Conservation (phyloP, 2,888 invertebrate genomes). For the Boloria euphrosyne region DNA sequence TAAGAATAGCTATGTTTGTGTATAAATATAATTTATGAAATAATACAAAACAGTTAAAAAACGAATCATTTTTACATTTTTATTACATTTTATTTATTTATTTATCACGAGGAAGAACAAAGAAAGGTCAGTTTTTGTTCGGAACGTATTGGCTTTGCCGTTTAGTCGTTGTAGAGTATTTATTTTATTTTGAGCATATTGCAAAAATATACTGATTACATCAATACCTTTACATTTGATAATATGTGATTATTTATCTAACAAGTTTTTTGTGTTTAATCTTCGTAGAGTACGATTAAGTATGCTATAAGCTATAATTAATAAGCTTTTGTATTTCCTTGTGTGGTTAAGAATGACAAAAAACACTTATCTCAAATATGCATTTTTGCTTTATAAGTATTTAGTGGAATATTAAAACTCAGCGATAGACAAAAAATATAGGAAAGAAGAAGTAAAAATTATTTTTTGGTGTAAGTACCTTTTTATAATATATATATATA, state of each 20-base stretch:
- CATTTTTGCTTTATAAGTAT: no score
- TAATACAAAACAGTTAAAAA: conserved; percentile 6
- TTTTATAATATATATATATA: no score
- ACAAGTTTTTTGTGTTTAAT: conserved; percentile 28
- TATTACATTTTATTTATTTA: neutral
- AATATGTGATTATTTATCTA: conserved; percentile 28
- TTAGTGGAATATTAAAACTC: no score
- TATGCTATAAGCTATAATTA: neutral
- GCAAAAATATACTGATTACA: conserved; percentile 22
- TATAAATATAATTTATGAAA: neutral
- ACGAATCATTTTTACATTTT: neutral
- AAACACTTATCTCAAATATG: no score
- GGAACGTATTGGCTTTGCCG: neutral
- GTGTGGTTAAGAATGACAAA: no score
- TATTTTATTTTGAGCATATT: neutral
- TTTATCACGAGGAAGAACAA: neutral
- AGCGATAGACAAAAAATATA: no score
- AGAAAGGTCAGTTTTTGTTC: conserved; percentile 16
- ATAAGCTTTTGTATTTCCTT: neutral
- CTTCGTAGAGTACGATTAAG: neutral
- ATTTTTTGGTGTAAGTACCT: no score
- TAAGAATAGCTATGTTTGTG: no score
- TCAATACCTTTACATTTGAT: conserved; percentile 27
- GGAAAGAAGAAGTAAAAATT: no score
- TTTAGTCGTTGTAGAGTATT: conserved; percentile 9